Evolutionary conservation across 2,888 invertebrate species (phyloP).

Genomic region (Synanthedon andrenaeformis): DNA sequence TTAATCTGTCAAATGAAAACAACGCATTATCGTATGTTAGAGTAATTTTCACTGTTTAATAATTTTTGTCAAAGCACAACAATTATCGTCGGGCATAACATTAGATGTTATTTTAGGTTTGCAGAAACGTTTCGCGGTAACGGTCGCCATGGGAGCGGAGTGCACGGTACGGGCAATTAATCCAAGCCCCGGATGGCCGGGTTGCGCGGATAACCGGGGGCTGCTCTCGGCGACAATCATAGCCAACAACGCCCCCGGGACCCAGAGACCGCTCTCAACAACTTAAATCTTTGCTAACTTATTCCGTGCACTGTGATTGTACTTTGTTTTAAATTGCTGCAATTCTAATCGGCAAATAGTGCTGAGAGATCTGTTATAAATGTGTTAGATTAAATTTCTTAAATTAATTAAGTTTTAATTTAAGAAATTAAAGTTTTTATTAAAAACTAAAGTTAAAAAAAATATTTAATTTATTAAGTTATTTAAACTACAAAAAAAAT

Average conservation of each 20-base stretch:
- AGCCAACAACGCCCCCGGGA: constrained; percentile 57
- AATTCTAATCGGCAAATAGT: neutral
- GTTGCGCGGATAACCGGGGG: constrained; percentile 14
- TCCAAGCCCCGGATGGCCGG: constrained; percentile 23
- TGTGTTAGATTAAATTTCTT: too few relatives aligned
- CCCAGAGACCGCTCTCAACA: constrained; percentile 46
- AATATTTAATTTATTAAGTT: too few relatives aligned
- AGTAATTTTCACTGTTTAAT: neutral
- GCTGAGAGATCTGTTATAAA: neutral
- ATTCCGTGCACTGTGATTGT: constrained; percentile 20
- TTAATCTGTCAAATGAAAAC: too few relatives aligned
- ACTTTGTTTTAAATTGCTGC: neutral
- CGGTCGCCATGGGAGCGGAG: constrained; percentile 55
- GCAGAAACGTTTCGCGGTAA: constrained; percentile 43
- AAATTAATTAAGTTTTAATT: too few relatives aligned
- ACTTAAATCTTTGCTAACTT: constrained; percentile 65
- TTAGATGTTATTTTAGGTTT: constrained; percentile 60
- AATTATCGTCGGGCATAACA: constrained; percentile 53
- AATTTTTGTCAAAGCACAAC: constrained; percentile 19
- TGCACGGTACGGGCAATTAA: constrained; percentile 60
- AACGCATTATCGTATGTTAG: too few relatives aligned
- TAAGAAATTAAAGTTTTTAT: too few relatives aligned
- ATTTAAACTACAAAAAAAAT: too few relatives aligned
- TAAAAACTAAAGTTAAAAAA: too few relatives aligned
- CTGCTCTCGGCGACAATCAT: constrained; percentile 61